Base-by-base conservation (phyloP, 2,888 invertebrate species). In the Encarsia formosa region DNA sequence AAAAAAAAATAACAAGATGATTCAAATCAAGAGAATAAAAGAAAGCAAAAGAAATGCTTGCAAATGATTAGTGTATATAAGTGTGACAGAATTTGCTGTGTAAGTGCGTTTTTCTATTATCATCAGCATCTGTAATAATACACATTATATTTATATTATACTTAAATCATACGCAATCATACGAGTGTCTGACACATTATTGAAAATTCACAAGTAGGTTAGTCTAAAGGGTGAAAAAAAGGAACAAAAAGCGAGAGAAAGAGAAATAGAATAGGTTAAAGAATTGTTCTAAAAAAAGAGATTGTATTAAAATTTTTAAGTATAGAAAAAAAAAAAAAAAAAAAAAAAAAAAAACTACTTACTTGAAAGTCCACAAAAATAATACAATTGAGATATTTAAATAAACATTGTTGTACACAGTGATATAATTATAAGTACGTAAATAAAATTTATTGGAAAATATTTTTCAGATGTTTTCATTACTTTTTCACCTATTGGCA, bases 391-490 rank as follows among this genome's bases (percentile, higher is more conserved):
- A 71, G 68, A 71, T 71, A 70, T 71, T 69, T 70, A 69, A 71
- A 69, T 69, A 63, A 70, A 72, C 69, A 73, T 73, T 73, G 73
- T 73, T 73, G 73, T 73, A 73, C 71, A 73, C 73, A 73, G 73
- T 73, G 73, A 73, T 73, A 73, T 71, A 72, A 73, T 73, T 73
- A 73, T 73, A 73, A 73, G 73, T 70, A 73, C 71, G 71, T 72
- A 71, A 73, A 73, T 73, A 73, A 73, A 73, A 73, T 71, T 71
- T 73, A 73, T 73, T 73, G 71, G 72, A 73, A 73, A 73, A 73
- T 68, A 68, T 58, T 66, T 64, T 15, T 26, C 29, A 23, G 16
- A 39, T 16, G 11, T 44, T 38, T 13, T 34, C 34, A 26, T 37
- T 37, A 37, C 13, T 37, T 40, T 16, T 38, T 4, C 15, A 40